Base-by-base conservation (phyloP, 2,113 vertebrate species). In the Bubo scandiacus region DNA sequence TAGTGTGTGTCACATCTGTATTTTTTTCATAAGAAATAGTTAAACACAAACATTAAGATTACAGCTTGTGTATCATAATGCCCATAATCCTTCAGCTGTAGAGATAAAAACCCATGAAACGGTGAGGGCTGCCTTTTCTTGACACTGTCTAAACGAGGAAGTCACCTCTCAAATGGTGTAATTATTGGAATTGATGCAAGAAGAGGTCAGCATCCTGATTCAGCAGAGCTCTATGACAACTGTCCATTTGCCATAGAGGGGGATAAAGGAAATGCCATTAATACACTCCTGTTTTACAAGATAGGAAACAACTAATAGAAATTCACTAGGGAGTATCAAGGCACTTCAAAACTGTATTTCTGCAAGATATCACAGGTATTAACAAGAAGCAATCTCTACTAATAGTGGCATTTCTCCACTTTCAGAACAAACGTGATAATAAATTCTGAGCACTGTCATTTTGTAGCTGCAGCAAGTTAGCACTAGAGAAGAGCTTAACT, bases 191-290 rank as follows among this genome's bases (percentile, higher is more conserved):
- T 7, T 83, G 47, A 84, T 93, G 83, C 49, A 92, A 96, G 77
- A 97, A 80, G 80, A 90, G 95, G 95, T 92, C 96, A 97, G 72
- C 38, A 73, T 88, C 73, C 49, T 81, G 78, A 91, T 94, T 82
- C 40, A 5, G 73, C 47, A 91, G 72, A 88, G 83, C 90, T 96
- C 90, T 92, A 92, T 49, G 79, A 78, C 68, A 96, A 96, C 66
- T 42, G 45, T 51, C 78, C 77, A 45, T 79, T 88, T 95, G 91
- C 96, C 91, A 52, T 80, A 92, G 59, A 58, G 62, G 54, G 43
- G 62, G 34, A 92, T 84, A 92, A 92, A 87, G 83, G 75, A 95
- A 96, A 83, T 1, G 0, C 68, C 80, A 79, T 78, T 84, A 94
- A 95, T 86, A 94, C 26, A 71, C 61, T 65, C 51, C 54, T 67